Conservation (phyloP, 2,113 vertebrate species). For the Silurus glanis region DNA sequence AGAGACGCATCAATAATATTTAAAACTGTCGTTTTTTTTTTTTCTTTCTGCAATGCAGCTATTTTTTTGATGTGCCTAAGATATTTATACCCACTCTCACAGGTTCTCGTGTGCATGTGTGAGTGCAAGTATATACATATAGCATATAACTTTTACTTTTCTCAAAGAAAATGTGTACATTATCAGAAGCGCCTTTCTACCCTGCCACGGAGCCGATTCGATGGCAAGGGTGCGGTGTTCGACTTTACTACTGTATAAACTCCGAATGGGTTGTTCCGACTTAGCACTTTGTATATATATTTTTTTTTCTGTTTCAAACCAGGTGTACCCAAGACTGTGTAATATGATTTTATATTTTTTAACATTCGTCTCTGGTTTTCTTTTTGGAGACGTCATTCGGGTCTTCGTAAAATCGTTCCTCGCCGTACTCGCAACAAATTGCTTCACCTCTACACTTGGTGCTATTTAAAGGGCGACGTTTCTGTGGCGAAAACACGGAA, state of each 20-base stretch:
- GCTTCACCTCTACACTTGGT: slow-evolving; percentile 76
- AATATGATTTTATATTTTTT: slow-evolving; percentile 45
- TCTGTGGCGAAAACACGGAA: slow-evolving; percentile 27
- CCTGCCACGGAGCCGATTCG: slow-evolving; percentile 80
- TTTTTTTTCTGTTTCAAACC: slow-evolving; percentile 51
- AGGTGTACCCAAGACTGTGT: slow-evolving; percentile 35
- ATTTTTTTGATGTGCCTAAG: slow-evolving; percentile 85
- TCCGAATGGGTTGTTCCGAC: slow-evolving; percentile 70
- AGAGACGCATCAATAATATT: slow-evolving; percentile 86
- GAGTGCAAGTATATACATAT: slow-evolving; percentile 49
- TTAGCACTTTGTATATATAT: slow-evolving; percentile 75
- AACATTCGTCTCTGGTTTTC: slow-evolving; percentile 39
- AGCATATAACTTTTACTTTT: slow-evolving; percentile 58
- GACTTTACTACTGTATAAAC: slow-evolving; percentile 75
- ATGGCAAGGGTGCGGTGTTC: slow-evolving; percentile 75
- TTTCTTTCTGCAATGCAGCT: slow-evolving; percentile 79
- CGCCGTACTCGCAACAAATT: slow-evolving; percentile 54
- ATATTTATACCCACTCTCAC: slow-evolving; percentile 59
- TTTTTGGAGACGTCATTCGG: slow-evolving; percentile 48
- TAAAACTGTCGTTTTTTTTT: slow-evolving; percentile 68
- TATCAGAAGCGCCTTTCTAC: slow-evolving; percentile 84
- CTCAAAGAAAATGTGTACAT: slow-evolving; percentile 73
- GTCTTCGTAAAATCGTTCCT: slow-evolving; percentile 52
- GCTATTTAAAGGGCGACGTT: slow-evolving; percentile 71
- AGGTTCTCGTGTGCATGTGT: slow-evolving; percentile 51